These are phyloP conservation scores for Chaetodon trifasciatus DNA, from an alignment of 2,797 vertebrate species.

Conservation along the genomic window DNA sequence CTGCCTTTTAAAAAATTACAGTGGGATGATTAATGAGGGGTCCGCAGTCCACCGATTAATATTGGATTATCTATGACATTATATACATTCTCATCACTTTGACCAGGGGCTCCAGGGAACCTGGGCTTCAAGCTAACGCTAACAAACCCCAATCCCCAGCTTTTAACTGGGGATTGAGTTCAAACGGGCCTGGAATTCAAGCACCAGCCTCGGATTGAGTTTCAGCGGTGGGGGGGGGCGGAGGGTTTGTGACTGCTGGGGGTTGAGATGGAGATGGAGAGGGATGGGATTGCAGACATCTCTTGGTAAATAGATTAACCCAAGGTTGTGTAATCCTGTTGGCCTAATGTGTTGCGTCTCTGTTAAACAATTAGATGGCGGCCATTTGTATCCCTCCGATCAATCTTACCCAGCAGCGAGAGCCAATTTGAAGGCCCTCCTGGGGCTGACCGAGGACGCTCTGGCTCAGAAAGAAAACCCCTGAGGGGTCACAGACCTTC, in stretches of 20 bases:
- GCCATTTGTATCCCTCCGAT: constrained; percentile 86
- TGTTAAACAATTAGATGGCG: constrained; percentile 85
- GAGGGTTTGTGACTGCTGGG: constrained; percentile 43
- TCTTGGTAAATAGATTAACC: constrained; percentile 85
- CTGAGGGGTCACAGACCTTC: constrained; percentile 69
- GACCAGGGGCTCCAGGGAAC: constrained; percentile 75
- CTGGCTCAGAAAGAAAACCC: constrained; percentile 67
- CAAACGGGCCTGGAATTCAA: constrained; percentile 77
- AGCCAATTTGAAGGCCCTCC: constrained; percentile 84
- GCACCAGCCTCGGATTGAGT: constrained; percentile 80
- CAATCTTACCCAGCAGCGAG: constrained; percentile 82
- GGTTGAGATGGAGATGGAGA: constrained; percentile 70
- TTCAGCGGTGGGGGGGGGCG: constrained; percentile 67
- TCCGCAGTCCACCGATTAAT: constrained; percentile 66
- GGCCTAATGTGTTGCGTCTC: constrained; percentile 86
- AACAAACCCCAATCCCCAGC: constrained; percentile 78
- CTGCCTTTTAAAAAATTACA: constrained; percentile 84
- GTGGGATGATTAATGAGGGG: constrained; percentile 83
- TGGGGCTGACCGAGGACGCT: constrained; percentile 64
- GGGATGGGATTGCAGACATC: constrained; percentile 80
- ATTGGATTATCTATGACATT: constrained; percentile 82
- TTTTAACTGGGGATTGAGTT: constrained; percentile 84
- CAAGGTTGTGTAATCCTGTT: constrained; percentile 85
- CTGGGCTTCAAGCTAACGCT: constrained; percentile 71
- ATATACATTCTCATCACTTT: constrained; percentile 81